These are phyloP conservation scores for Dynastes hyllus DNA, from an alignment of 2,888 invertebrate genomes.

Conservation along the genomic window DNA sequence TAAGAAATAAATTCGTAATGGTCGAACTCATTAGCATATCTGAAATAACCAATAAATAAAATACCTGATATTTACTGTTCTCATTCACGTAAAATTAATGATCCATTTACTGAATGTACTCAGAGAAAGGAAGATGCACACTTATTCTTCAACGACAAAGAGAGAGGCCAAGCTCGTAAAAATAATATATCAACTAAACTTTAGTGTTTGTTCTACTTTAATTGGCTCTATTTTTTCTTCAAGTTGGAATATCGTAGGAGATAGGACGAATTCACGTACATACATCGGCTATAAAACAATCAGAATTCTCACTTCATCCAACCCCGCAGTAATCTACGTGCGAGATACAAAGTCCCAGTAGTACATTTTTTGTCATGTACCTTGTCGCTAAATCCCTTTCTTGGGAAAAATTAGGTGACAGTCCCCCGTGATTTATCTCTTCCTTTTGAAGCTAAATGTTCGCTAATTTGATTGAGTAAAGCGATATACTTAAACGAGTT, in stretches of 20 bases:
- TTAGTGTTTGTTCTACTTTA: constrained; percentile 33
- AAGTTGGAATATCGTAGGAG: background rate
- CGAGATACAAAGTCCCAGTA: constrained; percentile 41
- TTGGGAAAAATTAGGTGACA: constrained; percentile 55
- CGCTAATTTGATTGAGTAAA: constrained; percentile 58
- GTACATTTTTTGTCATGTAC: constrained; percentile 50
- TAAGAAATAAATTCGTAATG: constrained; percentile 39
- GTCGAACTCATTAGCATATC: constrained; percentile 39
- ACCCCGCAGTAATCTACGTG: constrained; percentile 50
- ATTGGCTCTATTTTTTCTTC: constrained; percentile 32
- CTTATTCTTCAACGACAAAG: background rate
- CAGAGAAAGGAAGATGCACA: background rate
- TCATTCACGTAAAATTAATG: constrained; percentile 32
- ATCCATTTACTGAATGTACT: constrained; percentile 18
- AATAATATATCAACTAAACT: constrained; percentile 23
- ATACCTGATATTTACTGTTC: constrained; percentile 32
- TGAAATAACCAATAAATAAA: constrained; percentile 38
- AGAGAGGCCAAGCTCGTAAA: constrained; percentile 6
- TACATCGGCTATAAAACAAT: constrained; percentile 55
- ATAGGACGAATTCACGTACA: constrained; percentile 31
- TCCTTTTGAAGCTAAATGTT: constrained; percentile 58
- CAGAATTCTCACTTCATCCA: constrained; percentile 53
- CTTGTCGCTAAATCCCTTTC: constrained; percentile 52
- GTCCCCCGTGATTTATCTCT: constrained; percentile 59
- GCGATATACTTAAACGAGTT: constrained; percentile 55